Percentiles rank a stretch among this genome's conserved stretches.
phyloP scores from a whole-genome alignment of 2,888 invertebrate genomes.

The Drosophila planitibia region DNA sequence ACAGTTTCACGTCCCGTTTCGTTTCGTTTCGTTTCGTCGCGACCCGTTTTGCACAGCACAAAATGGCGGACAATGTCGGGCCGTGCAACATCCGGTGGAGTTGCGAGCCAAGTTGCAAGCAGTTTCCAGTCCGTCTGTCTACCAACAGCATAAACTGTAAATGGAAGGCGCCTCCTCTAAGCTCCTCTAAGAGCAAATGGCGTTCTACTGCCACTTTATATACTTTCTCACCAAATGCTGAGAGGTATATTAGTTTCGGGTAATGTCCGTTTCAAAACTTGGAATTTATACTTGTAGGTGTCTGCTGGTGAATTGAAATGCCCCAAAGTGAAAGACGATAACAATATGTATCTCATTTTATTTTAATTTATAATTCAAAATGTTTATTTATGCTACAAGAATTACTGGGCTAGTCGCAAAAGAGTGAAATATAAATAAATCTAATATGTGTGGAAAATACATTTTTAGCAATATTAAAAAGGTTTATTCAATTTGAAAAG shows the following conservation, averaged over 20 bases:
- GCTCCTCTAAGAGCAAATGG: slow-evolving; percentile 37
- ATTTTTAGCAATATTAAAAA: background rate
- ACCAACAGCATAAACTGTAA: slow-evolving; percentile 60
- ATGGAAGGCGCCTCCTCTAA: slow-evolving; percentile 54
- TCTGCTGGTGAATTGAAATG: background rate
- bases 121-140: slow-evolving; percentile 16
- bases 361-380: background rate
- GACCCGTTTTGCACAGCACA: slow-evolving; percentile 46
- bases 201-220: background rate
- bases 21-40: slow-evolving; percentile 15
- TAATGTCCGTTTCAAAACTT: background rate
- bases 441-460: background rate
- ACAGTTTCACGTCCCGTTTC: slow-evolving; percentile 70
- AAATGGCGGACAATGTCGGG: slow-evolving; percentile 63
- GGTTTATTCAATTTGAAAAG: background rate
- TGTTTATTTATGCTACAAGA: background rate
- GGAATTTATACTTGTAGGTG: background rate
- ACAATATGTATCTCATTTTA: too few species aligned
- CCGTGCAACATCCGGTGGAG: slow-evolving; percentile 60
- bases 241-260: background rate
- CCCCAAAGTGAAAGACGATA: too few species aligned
- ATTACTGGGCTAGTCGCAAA: background rate
- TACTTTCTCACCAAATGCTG: background rate
- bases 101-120: slow-evolving; percentile 35
- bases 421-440: background rate